Percentiles rank a stretch among this genome's conserved stretches.
Conservation (phyloP, 2,797 vertebrate genomes). For the Eulemur rubriventer region DNA sequence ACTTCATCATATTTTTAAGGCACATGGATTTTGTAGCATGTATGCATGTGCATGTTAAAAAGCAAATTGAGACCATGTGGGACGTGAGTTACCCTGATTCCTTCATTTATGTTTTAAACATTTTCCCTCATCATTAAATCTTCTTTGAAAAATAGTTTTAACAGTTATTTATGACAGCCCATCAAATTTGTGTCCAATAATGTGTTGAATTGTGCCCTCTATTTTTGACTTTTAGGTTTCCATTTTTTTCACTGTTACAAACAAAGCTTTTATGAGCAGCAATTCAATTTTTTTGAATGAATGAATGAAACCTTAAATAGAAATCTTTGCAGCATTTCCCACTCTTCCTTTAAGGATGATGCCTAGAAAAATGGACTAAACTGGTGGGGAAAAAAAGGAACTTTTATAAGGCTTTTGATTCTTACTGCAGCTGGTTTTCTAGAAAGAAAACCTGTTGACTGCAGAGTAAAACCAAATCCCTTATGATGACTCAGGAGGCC, state of each 20-base stretch:
- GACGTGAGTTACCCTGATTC: neutral
- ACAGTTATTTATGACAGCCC: neutral
- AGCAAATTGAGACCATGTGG: neutral
- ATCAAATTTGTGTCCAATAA: neutral
- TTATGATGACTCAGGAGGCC: neutral
- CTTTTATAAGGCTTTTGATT: neutral
- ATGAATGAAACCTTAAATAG: neutral
- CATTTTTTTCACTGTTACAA: neutral
- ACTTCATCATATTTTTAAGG: neutral
- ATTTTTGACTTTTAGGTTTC: neutral
- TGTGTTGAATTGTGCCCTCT: neutral
- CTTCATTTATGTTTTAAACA: neutral
- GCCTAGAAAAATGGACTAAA: neutral
- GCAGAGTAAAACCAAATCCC: neutral
- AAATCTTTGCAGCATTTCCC: neutral
- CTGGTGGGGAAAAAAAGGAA: neutral
- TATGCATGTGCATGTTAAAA: neutral
- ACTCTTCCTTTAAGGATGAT: slow-evolving; percentile 13
- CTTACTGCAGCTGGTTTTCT: neutral
- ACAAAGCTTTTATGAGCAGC: neutral
- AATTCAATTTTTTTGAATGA: neutral
- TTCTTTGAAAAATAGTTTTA: neutral
- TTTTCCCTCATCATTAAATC: slow-evolving; percentile 19
- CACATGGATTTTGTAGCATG: neutral
- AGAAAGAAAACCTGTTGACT: neutral